A percentile compares a stretch with the other conserved stretches of the same genome.
Evolutionary conservation across 1,140 invertebrate genomes (phyloP).

Genomic region (Idris sp.): DNA sequence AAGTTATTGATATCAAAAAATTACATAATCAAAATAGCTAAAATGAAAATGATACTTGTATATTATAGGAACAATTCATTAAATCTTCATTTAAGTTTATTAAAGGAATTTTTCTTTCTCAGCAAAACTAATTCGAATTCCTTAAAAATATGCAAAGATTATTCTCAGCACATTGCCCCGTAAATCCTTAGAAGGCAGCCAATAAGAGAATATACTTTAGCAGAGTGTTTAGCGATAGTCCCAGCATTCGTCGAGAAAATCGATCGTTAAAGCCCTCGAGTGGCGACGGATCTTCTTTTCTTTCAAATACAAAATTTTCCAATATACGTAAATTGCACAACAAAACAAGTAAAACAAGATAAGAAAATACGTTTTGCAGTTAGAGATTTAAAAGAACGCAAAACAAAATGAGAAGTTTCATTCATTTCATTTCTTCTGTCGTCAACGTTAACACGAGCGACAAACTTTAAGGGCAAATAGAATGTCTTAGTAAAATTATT

Average conservation of each 20-base stretch:
- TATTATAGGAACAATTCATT: too few relatives aligned
- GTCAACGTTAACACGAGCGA: slow-evolving; percentile 44
- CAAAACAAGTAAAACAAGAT: slow-evolving; percentile 49
- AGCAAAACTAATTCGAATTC: too few relatives aligned
- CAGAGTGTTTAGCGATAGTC: slow-evolving; percentile 34
- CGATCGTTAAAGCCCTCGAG: slow-evolving; percentile 38
- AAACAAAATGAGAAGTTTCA: slow-evolving; percentile 52
- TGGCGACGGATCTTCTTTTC: slow-evolving; percentile 38
- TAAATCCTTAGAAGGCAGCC: slow-evolving; percentile 11
- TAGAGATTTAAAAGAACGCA: slow-evolving; percentile 46
- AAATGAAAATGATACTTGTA: too few relatives aligned
- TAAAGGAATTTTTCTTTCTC: too few relatives aligned
- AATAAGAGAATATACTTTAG: slow-evolving; percentile 21
- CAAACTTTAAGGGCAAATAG: slow-evolving; percentile 46
- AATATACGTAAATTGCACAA: slow-evolving; percentile 52
- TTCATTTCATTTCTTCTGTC: slow-evolving; percentile 43
- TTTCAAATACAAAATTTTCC: slow-evolving; percentile 49
- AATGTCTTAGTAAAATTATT: slow-evolving; percentile 50
- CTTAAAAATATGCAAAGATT: too few relatives aligned
- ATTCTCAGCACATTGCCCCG: not conserved
- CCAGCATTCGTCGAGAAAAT: slow-evolving; percentile 45
- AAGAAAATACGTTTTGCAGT: slow-evolving; percentile 50
- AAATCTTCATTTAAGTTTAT: too few relatives aligned
- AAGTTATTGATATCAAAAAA: too few relatives aligned
- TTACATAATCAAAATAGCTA: too few relatives aligned